Base-by-base conservation (phyloP, 2,113 vertebrate species). In the Oryzias celebensis region DNA sequence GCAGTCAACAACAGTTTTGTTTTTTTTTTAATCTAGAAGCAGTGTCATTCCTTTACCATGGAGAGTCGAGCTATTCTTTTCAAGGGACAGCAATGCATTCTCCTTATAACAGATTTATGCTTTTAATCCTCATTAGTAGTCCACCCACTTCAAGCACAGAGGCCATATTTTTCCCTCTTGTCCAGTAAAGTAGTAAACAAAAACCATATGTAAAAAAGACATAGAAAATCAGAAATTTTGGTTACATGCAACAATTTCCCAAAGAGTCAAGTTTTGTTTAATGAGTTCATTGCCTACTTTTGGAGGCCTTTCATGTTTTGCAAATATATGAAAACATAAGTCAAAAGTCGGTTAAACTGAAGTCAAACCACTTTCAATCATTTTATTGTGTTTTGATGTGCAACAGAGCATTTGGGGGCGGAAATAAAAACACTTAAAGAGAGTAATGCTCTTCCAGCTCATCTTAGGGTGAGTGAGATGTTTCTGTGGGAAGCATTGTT, bases 101-200 rank as follows among this genome's bases (percentile, higher is more conserved):
- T 65, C 55, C 75, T 71, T 56, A 50, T 58, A 81, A 70, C 84
- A 82, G 80, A 89, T 89, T 88, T 88, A 89, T 87, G 83, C 53
- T 78, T 71, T 66, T 47, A 58, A 60, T 63, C 75, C 82, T 81
- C 69, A 87, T 87, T 81, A 53, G 85, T 80, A 89, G 81, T 86
- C 85, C 52, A 57, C 67, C 73, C 52, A 68, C 66, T 48, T 44
- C 5, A 46, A n/a, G 45, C 65, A 52, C 55, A 31, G 8, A 31
- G 28, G 52, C 15, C 55, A 31, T 58, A 82, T 80, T 69, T 68
- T 55, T 24, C 41, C 53, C 23, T 48, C 22, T 61, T 43, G 36
- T 5, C 20, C 47, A n/a, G 48, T 4, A 42, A 47, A 22, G 51
- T 62, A 57, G 52, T 42, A 64, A 65, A 69, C 57, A 73, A 46